These are phyloP conservation scores for Tachina fera DNA, from an alignment of 2,888 invertebrate genomes.

Conservation along the genomic window DNA sequence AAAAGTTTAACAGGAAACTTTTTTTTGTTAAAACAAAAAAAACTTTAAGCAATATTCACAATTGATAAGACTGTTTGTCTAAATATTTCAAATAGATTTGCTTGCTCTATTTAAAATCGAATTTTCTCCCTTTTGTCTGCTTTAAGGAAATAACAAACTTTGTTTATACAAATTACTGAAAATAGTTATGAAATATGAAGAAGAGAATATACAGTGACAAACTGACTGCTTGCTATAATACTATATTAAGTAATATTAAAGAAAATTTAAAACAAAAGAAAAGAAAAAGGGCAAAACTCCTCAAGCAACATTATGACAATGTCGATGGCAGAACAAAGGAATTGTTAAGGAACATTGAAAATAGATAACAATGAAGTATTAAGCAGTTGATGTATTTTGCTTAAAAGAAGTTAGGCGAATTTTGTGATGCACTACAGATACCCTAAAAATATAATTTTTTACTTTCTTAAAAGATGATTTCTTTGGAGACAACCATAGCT, in stretches of 20 bases:
- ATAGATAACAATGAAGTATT: background rate
- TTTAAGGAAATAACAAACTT: background rate
- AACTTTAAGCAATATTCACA: conserved; percentile 20
- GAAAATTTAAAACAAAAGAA: background rate
- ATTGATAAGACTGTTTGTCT: conserved; percentile 29
- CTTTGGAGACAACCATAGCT: too few relatives aligned
- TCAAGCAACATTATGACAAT: conserved; percentile 8
- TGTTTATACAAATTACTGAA: conserved; percentile 12
- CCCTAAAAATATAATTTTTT: too few relatives aligned
- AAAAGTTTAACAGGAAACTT: background rate
- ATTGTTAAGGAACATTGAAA: conserved; percentile 8
- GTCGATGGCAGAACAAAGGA: background rate
- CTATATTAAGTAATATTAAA: conserved; percentile 18
- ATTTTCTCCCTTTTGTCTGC: background rate
- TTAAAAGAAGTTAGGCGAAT: background rate
- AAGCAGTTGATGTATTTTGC: too few relatives aligned
- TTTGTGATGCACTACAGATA: background rate
- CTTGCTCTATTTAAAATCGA: background rate
- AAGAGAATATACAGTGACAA: background rate
- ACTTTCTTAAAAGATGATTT: too few relatives aligned
- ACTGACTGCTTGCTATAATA: conserved; percentile 14
- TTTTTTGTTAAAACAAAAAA: conserved; percentile 4
- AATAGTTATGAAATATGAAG: conserved; percentile 31
- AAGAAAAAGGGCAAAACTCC: background rate
- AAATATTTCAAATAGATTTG: background rate